A percentile compares a stretch with the other conserved stretches of the same genome.
Evolutionary conservation across 1,140 invertebrate genomes (phyloP).

Genomic region (Oppia nitens): DNA sequence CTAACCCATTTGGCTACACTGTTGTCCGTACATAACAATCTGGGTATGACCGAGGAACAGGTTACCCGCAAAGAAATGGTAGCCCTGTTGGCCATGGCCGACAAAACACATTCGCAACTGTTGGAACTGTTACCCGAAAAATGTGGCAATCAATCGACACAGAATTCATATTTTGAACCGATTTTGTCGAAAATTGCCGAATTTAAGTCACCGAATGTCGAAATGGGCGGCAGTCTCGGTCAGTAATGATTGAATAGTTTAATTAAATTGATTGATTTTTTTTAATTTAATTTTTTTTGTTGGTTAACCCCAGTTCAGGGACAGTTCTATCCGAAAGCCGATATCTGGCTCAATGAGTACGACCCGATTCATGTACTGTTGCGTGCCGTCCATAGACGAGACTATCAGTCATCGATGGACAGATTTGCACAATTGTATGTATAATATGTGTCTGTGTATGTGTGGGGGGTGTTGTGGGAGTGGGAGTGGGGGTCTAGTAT

Average conservation of each 20-base stretch:
- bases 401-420: slow-evolving; percentile 87
- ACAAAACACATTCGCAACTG: slow-evolving; percentile 80
- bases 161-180: slow-evolving; percentile 70
- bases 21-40: slow-evolving; percentile 71
- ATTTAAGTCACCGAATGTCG: slow-evolving; percentile 56
- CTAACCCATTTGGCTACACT: slow-evolving; percentile 76
- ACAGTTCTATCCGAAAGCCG: slow-evolving; percentile 69
- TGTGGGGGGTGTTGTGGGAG: too few relatives aligned
- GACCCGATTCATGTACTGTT: slow-evolving; percentile 82
- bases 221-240: slow-evolving; percentile 50
- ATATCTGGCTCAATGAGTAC: slow-evolving; percentile 78
- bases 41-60: slow-evolving; percentile 55
- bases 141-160: slow-evolving; percentile 55
- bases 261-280: too few relatives aligned
- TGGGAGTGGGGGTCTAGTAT: too few relatives aligned
- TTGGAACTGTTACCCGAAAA: slow-evolving; percentile 88
- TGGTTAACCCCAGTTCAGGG: slow-evolving; percentile 51
- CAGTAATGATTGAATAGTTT: too few relatives aligned
- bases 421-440: slow-evolving; percentile 56
- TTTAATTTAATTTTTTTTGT: neutral
- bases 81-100: slow-evolving; percentile 71
- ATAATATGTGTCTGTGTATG: too few relatives aligned
- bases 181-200: slow-evolving; percentile 42
- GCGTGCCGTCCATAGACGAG: slow-evolving; percentile 70
- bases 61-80: slow-evolving; percentile 77